These are phyloP conservation scores for Chymomyza amoena DNA, from an alignment of 2,888 invertebrate species.

Conservation along the genomic window DNA sequence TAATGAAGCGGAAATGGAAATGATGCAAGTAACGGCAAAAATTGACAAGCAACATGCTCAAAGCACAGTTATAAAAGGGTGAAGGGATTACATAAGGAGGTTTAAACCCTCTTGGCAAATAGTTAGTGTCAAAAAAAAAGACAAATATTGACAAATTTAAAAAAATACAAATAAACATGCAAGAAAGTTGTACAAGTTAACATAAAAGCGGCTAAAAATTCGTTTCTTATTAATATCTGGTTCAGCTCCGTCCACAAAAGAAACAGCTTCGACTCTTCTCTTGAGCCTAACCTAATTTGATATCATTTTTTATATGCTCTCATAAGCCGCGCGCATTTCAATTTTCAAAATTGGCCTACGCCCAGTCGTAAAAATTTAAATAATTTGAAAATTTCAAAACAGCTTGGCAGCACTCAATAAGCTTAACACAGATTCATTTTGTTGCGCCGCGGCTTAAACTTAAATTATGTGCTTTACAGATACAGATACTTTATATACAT, in stretches of 20 bases:
- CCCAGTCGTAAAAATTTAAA: constrained; percentile 66
- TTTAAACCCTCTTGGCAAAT: constrained; percentile 47
- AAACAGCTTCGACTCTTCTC: background rate
- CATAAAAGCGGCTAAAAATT: background rate
- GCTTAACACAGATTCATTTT: constrained; percentile 45
- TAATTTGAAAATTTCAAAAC: constrained; percentile 62
- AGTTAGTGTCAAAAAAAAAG: constrained; percentile 59
- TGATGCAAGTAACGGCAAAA: constrained; percentile 3
- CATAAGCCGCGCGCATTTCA: constrained; percentile 35
- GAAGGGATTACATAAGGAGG: background rate
- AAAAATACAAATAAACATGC: constrained; percentile 17
- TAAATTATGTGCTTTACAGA: constrained; percentile 39
- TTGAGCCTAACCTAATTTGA: background rate
- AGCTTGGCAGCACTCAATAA: constrained; percentile 45
- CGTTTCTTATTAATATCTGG: background rate
- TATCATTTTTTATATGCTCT: background rate
- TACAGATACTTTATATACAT: background rate
- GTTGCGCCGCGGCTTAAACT: constrained; percentile 53
- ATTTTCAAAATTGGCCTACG: constrained; percentile 59
- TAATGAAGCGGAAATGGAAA: constrained; percentile 68
- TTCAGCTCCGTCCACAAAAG: background rate
- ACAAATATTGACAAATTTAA: constrained; percentile 62
- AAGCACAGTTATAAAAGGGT: background rate
- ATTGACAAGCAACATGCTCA: constrained; percentile 5
- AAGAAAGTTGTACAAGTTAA: background rate